phyloP scores from a whole-genome alignment of 2,113 vertebrate genomes.

The Cavia porcellus region DNA sequence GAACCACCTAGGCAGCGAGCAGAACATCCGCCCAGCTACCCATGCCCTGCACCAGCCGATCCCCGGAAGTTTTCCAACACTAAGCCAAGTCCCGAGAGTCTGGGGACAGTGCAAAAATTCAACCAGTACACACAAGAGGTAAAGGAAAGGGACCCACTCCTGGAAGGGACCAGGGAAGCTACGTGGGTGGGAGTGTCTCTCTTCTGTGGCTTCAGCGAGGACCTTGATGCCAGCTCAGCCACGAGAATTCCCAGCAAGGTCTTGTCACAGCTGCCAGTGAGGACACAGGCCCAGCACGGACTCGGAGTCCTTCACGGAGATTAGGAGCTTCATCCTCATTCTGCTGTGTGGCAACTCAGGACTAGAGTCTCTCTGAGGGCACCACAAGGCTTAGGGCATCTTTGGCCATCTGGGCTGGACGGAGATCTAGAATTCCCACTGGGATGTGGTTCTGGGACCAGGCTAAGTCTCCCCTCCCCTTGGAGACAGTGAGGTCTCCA shows the following conservation, averaged over 20 bases:
- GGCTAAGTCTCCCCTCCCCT: background rate
- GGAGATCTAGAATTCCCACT: background rate
- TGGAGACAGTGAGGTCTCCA: background rate
- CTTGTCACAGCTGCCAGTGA: background rate
- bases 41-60: background rate
- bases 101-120: background rate
- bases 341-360: fast-evolving
- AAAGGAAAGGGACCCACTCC: no score
- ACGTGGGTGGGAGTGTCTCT: background rate
- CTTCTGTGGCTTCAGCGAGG: background rate
- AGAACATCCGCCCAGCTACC: background rate
- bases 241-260: background rate
- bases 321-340: background rate
- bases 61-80: background rate
- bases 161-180: fast-evolving
- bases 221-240: background rate
- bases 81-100: background rate
- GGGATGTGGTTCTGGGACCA: background rate
- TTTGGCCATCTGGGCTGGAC: background rate
- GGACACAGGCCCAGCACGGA: fast-evolving
- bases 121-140: background rate
- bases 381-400: background rate
- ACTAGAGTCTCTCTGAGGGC: background rate
- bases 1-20: fast-evolving
- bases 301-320: conserved; percentile 1